A percentile compares a stretch with the other conserved stretches of the same genome.
phyloP scores from a whole-genome alignment of 2,888 invertebrate species.

The Fabriciana adippe region DNA sequence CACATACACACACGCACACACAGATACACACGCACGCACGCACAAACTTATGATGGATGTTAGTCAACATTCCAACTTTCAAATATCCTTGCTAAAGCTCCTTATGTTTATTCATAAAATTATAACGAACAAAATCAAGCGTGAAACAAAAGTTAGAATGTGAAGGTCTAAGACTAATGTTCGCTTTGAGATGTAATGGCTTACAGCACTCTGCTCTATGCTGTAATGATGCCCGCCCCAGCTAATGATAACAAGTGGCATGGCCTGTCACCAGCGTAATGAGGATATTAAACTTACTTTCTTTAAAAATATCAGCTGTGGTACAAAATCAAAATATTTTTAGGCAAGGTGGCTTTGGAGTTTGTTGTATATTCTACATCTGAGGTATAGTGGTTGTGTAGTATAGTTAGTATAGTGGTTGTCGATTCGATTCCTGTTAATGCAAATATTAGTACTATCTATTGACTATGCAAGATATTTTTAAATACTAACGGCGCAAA shows the following conservation, averaged over 20 bases:
- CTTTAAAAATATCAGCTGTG: background rate
- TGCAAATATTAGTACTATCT: too few relatives aligned
- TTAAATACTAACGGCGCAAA: too few relatives aligned
- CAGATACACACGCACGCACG: too few relatives aligned
- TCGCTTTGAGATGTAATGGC: slow-evolving; percentile 42
- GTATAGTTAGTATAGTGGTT: too few relatives aligned
- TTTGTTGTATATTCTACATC: background rate
- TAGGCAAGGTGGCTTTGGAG: background rate
- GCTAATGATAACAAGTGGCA: slow-evolving; percentile 37
- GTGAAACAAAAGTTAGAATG: slow-evolving; percentile 37
- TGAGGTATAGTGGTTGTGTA: too few relatives aligned
- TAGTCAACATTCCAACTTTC: too few relatives aligned
- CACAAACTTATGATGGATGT: too few relatives aligned
- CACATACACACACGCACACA: too few relatives aligned
- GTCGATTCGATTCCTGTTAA: too few relatives aligned
- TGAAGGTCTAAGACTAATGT: slow-evolving; percentile 42
- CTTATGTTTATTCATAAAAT: too few relatives aligned
- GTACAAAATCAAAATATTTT: background rate
- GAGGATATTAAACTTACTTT: slow-evolving; percentile 8
- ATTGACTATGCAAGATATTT: too few relatives aligned
- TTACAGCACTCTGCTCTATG: slow-evolving; percentile 45
- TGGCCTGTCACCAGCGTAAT: slow-evolving; percentile 28
- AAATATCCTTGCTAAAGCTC: too few relatives aligned
- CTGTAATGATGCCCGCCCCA: slow-evolving; percentile 33
- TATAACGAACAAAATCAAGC: background rate